Base-by-base conservation (phyloP, 2,113 vertebrate species). In the Tetrax tetrax region DNA sequence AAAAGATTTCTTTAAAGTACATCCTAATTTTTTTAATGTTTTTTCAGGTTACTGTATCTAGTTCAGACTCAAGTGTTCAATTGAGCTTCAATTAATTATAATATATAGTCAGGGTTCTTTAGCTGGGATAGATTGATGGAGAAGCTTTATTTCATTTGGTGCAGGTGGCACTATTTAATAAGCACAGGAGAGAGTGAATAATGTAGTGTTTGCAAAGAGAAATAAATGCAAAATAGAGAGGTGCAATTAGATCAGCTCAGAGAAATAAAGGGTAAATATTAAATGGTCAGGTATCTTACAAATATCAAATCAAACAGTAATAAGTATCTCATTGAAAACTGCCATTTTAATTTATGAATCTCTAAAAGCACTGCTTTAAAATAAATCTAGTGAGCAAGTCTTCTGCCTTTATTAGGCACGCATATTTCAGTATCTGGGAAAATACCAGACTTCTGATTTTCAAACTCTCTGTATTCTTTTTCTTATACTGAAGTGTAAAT, bases 151-250 rank as follows among this genome's bases (percentile, higher is more conserved):
- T 98, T 97, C 97, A 98, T 97, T 97, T 98, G 97, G 97, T 98
- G 98, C 98, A 98, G 98, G 98, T 98, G 98, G 98, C 97, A 98
- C 97, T 97, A 97, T 98, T 98, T 98, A 98, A 98, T 98, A 98
- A 98, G 98, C 98, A 98, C 96, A 97, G 93, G 96, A 98, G 96
- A 98, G 97, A 98, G 97, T 97, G 98, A 97, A 98, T 98, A 98
- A 97, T 98, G 98, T 98, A 98, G 97, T 98, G 96, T 97, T 98
- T 97, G 97, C 96, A 98, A 98, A 97, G 97, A 98, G 97, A 98
- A 98, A 97, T 98, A 98, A 97, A 98, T 98, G 97, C 98, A 98
- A 98, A 98, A 97, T 97, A 98, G 97, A 98, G 97, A 96, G 89
- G 94, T 97, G 97, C 97, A 98, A 98, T 98, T 98, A 98, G 97